Evolutionary conservation across 2,113 vertebrate species (phyloP), one percentile per base, ranked within the genome.

Genomic region (Apodemus sylvaticus): DNA sequence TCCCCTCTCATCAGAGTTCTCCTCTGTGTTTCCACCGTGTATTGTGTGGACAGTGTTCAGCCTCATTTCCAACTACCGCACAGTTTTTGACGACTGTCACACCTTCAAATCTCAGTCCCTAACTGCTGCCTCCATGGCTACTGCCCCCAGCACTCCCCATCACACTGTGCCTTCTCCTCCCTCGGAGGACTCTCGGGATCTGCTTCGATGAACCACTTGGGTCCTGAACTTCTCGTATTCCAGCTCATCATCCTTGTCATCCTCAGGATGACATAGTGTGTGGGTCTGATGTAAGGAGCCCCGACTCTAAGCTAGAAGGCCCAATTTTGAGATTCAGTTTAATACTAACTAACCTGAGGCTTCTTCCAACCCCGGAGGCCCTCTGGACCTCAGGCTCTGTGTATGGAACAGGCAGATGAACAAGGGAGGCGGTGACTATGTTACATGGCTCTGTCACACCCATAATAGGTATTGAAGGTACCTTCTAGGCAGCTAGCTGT

Each of bases 221-320:
- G 10, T 29, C 42, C 36, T 11, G 0, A 24, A 71, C 9, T 20
- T 2, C 73, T 64, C 13, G 58, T 55, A 74, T 3, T n/a, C 10
- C 4, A 31, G 70, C 55, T 29, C 5, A 7, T 5, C 5, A n/a
- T n/a, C 42, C 53, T 22, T 17, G 58, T n/a, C 71, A 73, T 26
- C 29, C 14, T 7, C 14, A 78, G 79, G 62, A 24, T 0, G 1
- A 3, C 4, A 0, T 2, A 6, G 36, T 12, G 42, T 36, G 0
- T 48, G 4, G 13, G 7, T n/a, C 85, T 39, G 17, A 36, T 7
- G 53, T 29, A 73, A 71, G 55, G 45, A 36, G 14, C 29, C 34
- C 29, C 19, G 29, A 71, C 29, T 62, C 39, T 55, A 71, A 68
- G 83, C 29, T 45, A 20, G 34, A 66, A 51, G 39, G 45, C 29